Base-by-base conservation (phyloP, 1,140 invertebrate species). In the Aethina tumida region DNA sequence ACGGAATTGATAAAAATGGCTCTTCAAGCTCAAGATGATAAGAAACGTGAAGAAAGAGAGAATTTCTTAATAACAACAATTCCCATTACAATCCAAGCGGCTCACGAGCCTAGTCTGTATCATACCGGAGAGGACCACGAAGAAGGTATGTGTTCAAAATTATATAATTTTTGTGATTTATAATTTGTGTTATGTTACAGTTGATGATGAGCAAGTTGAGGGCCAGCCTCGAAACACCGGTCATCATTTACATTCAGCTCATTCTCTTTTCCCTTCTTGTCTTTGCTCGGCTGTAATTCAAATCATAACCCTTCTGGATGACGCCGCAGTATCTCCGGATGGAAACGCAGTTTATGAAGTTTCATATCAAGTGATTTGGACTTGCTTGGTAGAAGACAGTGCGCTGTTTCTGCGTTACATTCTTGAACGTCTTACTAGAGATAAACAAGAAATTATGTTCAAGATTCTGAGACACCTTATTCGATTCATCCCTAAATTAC, bases 51-150 rank as follows among this genome's bases (percentile, higher is more conserved):
- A 20, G 92, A 97, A 56, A 64, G 97, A 22, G 93, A 98, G 65
- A 93, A 90, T 48, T 99, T 96, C 67, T 74, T 93, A 14, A 88
- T 99, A 41, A 95, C 93, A 3, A 90, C 91, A n/a, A 93, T 97
- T 48, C 86, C 94, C 0, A 86, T 98, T n/a, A 90, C 83, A 2
- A 74, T 85, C 19, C 87, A 96, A 65, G 96, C 96, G 2, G 92
- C 93, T 1, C 85, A 95, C 55, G 95, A 99, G 58, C 94, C 94
- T 0, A 91, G 89, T 36, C 68, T 94, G 17, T 87, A 92, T 60
- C 88, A 88, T 57, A 74, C 74, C 9, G 73, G 73, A 12, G 90
- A 93, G 55, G 87, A 92, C 58, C 88, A 93, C 51, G 80, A 84
- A 50, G 87, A 92, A 69, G 81, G 81, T 80, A 61, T 31, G 34